Evolutionary conservation across 2,113 vertebrate genomes (phyloP), one percentile per base, ranked within the genome.

Genomic region (Notarius quadriscutis): DNA sequence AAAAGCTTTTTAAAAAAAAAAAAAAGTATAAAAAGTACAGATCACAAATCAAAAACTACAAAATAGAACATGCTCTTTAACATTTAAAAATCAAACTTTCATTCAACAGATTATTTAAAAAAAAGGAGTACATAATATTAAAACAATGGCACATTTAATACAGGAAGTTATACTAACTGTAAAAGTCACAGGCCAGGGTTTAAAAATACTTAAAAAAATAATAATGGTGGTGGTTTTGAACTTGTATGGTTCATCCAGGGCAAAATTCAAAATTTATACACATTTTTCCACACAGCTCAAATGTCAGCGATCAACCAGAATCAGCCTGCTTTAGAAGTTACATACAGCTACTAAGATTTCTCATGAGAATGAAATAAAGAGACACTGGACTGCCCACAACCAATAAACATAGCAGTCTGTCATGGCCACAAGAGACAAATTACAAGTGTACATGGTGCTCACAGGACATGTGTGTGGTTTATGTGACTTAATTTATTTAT

Each of bases 1-100:
- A 84, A 83, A 75, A 30, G n/a, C 3, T 17, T 5, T 81, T 85
- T 30, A 83, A 51, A 69, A 82, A 89, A 75, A 17, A 0, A 18
- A 60, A 89, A 87, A 86, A 80, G 60, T 93, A 88, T 92, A 94
- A 92, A 95, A 93, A 87, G 89, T 92, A 92, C 74, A 90, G 34
- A 82, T 60, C 55, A 62, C 18, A 60, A 63, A n/a, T 92, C 92
- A 72, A 86, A 88, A 90, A 88, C 25, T 53, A 84, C 14, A 87
- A 81, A 78, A 85, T 5, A 81, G 72, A 93, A 91, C 90, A 93
- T 90, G 92, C 89, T 87, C 63, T 74, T 18, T 71, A n/a, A 50
- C 91, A 81, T 78, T 89, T 67, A 94, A 63, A 90, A 90, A 89
- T 77, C 34, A 0, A n/a, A 7, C 2, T 71, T 72, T 17, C 5